Conservation (phyloP, 1,140 invertebrate genomes). For the Yoshiicerus persimilis region DNA sequence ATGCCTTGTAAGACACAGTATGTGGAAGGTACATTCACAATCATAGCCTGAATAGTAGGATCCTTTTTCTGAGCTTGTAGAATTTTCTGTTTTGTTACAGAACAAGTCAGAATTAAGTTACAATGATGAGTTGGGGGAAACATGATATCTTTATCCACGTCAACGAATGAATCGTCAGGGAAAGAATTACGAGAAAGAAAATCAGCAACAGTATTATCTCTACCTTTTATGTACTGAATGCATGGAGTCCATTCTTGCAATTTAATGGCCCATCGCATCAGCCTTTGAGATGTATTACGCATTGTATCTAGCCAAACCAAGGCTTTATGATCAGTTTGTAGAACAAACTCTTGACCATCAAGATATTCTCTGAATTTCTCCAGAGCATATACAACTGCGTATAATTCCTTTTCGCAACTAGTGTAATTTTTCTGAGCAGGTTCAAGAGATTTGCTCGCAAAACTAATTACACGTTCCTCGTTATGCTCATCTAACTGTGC, state of each 20-base stretch:
- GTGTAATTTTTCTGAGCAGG: conserved; percentile 55
- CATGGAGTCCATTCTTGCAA: too few relatives aligned
- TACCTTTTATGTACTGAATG: conserved; percentile 23
- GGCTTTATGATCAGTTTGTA: conserved; percentile 17
- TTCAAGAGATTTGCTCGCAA: conserved; percentile 46
- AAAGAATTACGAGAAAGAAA: neutral
- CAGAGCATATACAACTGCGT: conserved; percentile 55
- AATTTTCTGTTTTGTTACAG: neutral
- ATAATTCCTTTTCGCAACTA: conserved; percentile 56
- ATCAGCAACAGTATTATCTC: conserved; percentile 30
- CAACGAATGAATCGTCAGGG: too few relatives aligned
- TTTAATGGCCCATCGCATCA: conserved; percentile 31
- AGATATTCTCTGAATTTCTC: conserved; percentile 53
- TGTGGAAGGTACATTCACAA: neutral
- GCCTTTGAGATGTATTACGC: neutral
- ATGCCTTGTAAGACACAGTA: neutral
- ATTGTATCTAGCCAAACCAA: conserved; percentile 21
- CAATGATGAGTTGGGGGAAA: neutral
- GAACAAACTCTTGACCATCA: conserved; percentile 1
- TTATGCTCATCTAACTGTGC: conserved; percentile 52
- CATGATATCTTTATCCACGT: neutral
- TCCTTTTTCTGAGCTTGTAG: neutral
- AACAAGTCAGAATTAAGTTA: neutral
- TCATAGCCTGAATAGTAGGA: neutral
- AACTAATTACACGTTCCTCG: conserved; percentile 47